Evolutionary conservation across 2,113 vertebrate genomes (phyloP).

Genomic region (Perca fluviatilis): DNA sequence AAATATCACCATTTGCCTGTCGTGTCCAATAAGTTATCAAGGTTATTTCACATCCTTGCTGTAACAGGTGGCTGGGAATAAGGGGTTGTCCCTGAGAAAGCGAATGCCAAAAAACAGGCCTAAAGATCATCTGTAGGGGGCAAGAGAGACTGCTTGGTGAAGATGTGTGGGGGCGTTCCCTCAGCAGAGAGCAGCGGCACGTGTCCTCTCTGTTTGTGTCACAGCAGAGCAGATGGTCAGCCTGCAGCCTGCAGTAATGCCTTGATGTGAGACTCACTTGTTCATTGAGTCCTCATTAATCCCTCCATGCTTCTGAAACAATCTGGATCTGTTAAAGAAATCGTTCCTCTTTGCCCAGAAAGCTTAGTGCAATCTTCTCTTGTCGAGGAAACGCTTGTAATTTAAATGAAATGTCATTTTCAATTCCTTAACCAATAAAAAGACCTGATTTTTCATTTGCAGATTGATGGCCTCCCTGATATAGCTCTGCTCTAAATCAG

Average conservation of each 20-base stretch:
- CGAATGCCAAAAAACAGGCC: slow-evolving; percentile 41
- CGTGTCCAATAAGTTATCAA: neutral
- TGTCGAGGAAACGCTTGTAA: slow-evolving; percentile 3
- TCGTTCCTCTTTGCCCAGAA: slow-evolving; percentile 13
- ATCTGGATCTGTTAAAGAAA: slow-evolving; percentile 37
- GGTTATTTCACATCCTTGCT: slow-evolving; percentile 5
- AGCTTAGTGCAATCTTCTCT: slow-evolving; percentile 9
- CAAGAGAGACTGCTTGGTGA: slow-evolving; percentile 44
- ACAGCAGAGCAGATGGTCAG: slow-evolving; percentile 87
- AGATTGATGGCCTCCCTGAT: neutral
- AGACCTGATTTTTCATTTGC: neutral
- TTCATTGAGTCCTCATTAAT: slow-evolving; percentile 74
- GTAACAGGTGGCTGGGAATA: slow-evolving; percentile 31
- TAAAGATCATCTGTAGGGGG: slow-evolving; percentile 60
- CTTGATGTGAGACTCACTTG: slow-evolving; percentile 70
- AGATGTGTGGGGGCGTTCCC: slow-evolving; percentile 73
- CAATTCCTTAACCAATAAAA: neutral
- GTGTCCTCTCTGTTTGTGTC: slow-evolving; percentile 84
- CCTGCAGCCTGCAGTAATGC: slow-evolving; percentile 78
- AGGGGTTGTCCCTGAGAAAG: slow-evolving; percentile 28
- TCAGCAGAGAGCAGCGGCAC: slow-evolving; percentile 77
- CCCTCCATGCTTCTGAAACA: slow-evolving; percentile 49
- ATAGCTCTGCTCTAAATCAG: neutral
- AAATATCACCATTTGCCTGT: neutral
- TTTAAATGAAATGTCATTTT: neutral